A percentile compares a stretch with the other conserved stretches of the same genome.
phyloP scores from a whole-genome alignment of 2,113 vertebrate genomes.

The Alligator mississippiensis region DNA sequence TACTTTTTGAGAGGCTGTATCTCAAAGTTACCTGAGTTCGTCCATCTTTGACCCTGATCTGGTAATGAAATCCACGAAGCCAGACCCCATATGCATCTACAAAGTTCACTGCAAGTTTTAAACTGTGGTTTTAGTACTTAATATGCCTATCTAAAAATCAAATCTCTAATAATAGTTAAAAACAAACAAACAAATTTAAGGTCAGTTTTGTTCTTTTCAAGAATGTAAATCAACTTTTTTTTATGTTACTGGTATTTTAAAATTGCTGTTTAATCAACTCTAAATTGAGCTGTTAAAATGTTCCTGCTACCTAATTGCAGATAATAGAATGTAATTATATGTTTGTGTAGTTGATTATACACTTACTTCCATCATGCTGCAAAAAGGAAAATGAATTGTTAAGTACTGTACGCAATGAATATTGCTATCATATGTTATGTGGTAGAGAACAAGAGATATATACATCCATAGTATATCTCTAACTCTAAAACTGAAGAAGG shows the following conservation, averaged over 20 bases:
- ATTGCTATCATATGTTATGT: background rate
- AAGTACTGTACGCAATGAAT: background rate
- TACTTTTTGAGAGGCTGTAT: background rate
- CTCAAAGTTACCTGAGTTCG: background rate
- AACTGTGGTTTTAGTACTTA: background rate
- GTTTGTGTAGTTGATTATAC: slow-evolving; percentile 41
- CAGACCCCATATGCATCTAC: background rate
- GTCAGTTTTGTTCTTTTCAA: background rate
- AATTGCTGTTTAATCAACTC: slow-evolving; percentile 24
- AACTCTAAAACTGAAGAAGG: too few relatives aligned
- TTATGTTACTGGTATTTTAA: slow-evolving; percentile 1
- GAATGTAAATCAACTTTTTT: background rate
- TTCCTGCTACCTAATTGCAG: slow-evolving; percentile 20
- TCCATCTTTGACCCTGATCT: background rate
- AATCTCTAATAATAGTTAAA: background rate
- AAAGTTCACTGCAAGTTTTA: background rate
- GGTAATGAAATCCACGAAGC: background rate
- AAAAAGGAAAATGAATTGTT: slow-evolving; percentile 5
- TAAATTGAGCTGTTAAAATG: slow-evolving; percentile 26
- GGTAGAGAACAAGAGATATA: background rate
- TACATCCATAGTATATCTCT: background rate
- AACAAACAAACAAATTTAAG: background rate
- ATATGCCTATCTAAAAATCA: background rate
- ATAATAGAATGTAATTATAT: slow-evolving; percentile 49
- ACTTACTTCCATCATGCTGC: slow-evolving; percentile 8